Evolutionary conservation across 64 coral and sea anemone genomes (phyloP).

Genomic region (Porites lutea): DNA sequence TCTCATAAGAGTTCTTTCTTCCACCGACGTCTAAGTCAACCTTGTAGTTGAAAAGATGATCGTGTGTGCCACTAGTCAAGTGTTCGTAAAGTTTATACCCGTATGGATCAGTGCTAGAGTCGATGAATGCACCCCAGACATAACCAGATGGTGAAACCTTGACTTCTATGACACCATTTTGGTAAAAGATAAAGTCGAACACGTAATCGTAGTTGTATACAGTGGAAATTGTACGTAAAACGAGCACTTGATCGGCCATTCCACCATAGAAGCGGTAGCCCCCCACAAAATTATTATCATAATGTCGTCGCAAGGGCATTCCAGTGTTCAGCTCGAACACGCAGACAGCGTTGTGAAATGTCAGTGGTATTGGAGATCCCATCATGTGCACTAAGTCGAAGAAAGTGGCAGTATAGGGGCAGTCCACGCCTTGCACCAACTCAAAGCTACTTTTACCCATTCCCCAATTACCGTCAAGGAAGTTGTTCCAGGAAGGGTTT

Average conservation of each 20-base stretch:
- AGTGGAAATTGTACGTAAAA: constrained; percentile 45
- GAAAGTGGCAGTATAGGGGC: constrained; percentile 72
- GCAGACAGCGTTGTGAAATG: constrained; percentile 74
- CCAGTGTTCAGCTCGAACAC: constrained; percentile 83
- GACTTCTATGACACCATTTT: constrained; percentile 64
- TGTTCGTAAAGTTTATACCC: constrained; percentile 28
- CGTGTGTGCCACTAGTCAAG: constrained; percentile 57
- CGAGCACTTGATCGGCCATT: constrained; percentile 50
- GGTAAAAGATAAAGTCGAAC: constrained; percentile 65
- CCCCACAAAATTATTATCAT: constrained; percentile 67
- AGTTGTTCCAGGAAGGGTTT: constrained; percentile 42
- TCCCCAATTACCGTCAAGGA: constrained; percentile 42
- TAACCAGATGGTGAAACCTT: constrained; percentile 59
- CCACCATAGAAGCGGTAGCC: constrained; percentile 88
- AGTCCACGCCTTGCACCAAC: constrained; percentile 64
- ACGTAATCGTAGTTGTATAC: constrained; percentile 67
- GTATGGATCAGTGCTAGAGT: constrained; percentile 22
- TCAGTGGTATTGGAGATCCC: constrained; percentile 11
- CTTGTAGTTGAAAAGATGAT: constrained; percentile 67
- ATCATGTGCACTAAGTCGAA: constrained; percentile 67
- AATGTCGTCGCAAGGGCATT: constrained; percentile 80
- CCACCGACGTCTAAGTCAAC: constrained; percentile 63
- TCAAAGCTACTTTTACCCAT: constrained; percentile 43
- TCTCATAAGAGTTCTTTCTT: constrained; percentile 57
- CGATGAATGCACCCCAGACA: constrained; percentile 41